phyloP scores from a whole-genome alignment of 2,113 vertebrate species.

The Paralichthys olivaceus region DNA sequence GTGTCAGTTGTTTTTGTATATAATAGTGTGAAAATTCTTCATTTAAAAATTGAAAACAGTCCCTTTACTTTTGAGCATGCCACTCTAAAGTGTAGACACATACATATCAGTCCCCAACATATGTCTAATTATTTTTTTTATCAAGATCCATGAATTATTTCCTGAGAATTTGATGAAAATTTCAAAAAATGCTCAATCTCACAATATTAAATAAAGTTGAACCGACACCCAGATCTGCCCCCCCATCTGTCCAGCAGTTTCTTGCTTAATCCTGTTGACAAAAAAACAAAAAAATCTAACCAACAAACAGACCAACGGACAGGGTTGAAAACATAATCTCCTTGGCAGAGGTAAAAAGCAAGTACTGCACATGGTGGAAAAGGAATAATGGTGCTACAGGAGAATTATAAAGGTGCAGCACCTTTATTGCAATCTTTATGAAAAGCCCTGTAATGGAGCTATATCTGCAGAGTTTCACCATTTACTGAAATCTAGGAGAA shows the following conservation, averaged over 20 bases:
- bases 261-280: neutral
- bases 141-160: too few species aligned
- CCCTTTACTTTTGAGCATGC: too few species aligned
- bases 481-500: neutral
- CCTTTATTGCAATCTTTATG: neutral
- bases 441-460: neutral
- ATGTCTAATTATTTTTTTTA: too few species aligned
- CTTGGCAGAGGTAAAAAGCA: neutral
- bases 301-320: neutral
- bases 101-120: too few species aligned
- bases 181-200: too few species aligned
- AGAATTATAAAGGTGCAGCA: neutral
- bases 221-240: neutral
- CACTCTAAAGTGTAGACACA: too few species aligned
- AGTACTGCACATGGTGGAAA: neutral
- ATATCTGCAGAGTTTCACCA: neutral
- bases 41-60: neutral
- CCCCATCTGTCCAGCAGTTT: neutral
- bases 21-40: neutral
- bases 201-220: too few species aligned
- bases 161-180: too few species aligned
- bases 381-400: neutral
- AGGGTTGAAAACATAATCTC: neutral
- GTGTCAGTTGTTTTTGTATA: neutral
- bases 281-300: neutral